A percentile compares a stretch with the other conserved stretches of the same genome.
phyloP scores from a whole-genome alignment of 2,888 invertebrate genomes.

The Ariolimax columbianus region DNA sequence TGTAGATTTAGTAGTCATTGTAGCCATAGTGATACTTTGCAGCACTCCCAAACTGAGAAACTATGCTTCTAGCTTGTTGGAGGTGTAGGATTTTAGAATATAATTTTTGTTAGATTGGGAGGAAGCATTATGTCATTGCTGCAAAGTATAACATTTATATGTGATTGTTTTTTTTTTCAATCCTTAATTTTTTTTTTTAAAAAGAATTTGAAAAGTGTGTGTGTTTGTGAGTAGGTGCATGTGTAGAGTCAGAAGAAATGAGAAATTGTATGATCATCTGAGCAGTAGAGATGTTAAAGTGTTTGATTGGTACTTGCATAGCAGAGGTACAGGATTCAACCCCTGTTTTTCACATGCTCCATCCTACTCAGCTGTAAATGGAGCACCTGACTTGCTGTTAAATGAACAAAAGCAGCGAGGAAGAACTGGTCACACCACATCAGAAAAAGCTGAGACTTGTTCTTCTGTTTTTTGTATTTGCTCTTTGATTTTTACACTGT shows the following conservation, averaged over 20 bases:
- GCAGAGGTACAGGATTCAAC: too few relatives aligned
- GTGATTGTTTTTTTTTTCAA: neutral
- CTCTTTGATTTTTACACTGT: too few relatives aligned
- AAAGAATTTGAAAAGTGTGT: neutral
- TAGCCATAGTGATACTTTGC: neutral
- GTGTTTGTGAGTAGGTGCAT: neutral
- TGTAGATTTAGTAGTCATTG: neutral
- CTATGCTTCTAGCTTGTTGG: neutral
- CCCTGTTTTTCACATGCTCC: too few relatives aligned
- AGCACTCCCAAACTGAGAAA: neutral
- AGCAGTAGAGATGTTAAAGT: neutral
- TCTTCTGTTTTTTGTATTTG: too few relatives aligned
- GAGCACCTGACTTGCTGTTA: too few relatives aligned
- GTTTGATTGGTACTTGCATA: too few relatives aligned
- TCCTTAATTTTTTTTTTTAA: slow-evolving; percentile 1
- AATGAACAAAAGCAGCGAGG: too few relatives aligned
- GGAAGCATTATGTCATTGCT: neutral
- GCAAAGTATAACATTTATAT: neutral
- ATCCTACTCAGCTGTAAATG: too few relatives aligned
- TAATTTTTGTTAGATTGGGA: neutral
- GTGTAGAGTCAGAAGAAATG: neutral
- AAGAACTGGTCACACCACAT: too few relatives aligned
- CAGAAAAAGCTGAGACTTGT: too few relatives aligned
- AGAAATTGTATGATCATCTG: neutral
- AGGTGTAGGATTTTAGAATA: neutral